Percentiles rank a stretch among this genome's conserved stretches.
phyloP scores from a whole-genome alignment of 2,888 invertebrate genomes.

The Aphidius colemani region DNA sequence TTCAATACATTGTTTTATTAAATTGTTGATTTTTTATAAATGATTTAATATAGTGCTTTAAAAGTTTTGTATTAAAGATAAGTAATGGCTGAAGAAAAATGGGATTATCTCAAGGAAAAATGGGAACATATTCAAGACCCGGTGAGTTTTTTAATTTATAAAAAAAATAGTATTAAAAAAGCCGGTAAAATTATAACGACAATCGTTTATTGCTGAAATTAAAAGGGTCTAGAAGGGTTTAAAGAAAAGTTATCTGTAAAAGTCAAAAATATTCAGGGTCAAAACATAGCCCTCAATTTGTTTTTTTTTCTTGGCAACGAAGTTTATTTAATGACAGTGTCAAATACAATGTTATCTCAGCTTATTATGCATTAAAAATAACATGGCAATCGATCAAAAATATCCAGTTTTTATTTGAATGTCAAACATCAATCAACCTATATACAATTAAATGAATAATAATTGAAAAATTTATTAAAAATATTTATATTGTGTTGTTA shows the following conservation, averaged over 20 bases:
- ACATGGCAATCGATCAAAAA: constrained; percentile 35
- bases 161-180: not conserved
- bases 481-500: too few relatives aligned
- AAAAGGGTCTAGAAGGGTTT: too few relatives aligned
- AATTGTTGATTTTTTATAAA: too few relatives aligned
- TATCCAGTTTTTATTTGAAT: constrained; percentile 1
- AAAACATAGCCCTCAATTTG: constrained; percentile 28
- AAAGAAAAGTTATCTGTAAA: constrained; percentile 1
- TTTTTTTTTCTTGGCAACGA: constrained; percentile 12
- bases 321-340: not conserved
- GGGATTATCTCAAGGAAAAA: constrained; percentile 53
- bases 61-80: too few relatives aligned
- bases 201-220: too few relatives aligned
- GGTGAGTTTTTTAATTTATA: constrained; percentile 43
- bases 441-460: not conserved
- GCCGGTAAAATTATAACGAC: too few relatives aligned
- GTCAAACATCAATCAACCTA: constrained; percentile 1
- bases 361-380: constrained; percentile 34
- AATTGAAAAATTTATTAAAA: too few relatives aligned
- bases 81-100: constrained; percentile 47
- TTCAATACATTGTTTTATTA: too few relatives aligned
- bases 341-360: constrained; percentile 26
- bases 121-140: constrained; percentile 52
- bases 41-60: too few relatives aligned
- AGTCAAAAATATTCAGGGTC: constrained; percentile 11